Conservation (phyloP, 2,888 invertebrate genomes). For the Uropetala carovei region DNA sequence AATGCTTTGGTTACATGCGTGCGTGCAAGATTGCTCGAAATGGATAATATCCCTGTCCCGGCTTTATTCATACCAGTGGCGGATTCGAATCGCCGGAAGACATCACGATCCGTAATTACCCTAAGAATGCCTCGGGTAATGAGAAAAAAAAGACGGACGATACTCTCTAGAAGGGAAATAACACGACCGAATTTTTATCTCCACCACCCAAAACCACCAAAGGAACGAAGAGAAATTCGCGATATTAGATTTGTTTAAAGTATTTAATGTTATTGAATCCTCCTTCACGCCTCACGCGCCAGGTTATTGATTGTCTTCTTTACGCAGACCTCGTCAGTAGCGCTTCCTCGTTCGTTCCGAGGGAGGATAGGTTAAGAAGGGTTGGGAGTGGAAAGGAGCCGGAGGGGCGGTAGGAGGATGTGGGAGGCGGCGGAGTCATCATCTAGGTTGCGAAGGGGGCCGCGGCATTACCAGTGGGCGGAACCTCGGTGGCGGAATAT, state of each 20-base stretch:
- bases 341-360: neutral
- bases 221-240: neutral
- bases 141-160: neutral
- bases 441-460: neutral
- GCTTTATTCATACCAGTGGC: neutral
- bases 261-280: conserved; percentile 15
- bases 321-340: neutral
- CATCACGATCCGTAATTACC: conserved; percentile 19
- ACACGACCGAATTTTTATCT: neutral
- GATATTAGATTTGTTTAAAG: neutral
- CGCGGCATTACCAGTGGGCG: conserved; percentile 45
- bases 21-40: conserved; percentile 4
- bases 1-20: neutral
- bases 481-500: conserved; percentile 34
- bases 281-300: neutral
- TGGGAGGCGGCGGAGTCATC: neutral
- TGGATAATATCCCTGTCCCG: neutral
- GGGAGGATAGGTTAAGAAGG: neutral
- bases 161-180: neutral
- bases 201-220: too few relatives aligned
- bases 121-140: neutral
- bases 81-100: conserved; percentile 18
- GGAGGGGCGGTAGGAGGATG: neutral
- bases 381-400: too few relatives aligned
- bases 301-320: conserved; percentile 3